Evolutionary conservation across 2,113 vertebrate species (phyloP), one percentile per base, ranked within the genome.

Genomic region (Triplophysa tibetana): DNA sequence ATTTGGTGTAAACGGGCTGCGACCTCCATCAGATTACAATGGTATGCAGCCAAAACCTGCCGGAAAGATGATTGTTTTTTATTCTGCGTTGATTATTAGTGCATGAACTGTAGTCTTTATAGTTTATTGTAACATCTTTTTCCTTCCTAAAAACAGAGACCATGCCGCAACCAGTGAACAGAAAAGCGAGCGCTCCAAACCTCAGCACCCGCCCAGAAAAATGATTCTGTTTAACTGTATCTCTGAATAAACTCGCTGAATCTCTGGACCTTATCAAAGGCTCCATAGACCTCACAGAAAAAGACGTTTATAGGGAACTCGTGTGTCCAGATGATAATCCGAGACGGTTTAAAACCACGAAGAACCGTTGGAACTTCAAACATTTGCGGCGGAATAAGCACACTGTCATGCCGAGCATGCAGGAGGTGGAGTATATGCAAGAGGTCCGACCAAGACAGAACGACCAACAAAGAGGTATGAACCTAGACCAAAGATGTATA

Each of bases 1-100:
- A 1, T 77, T 84, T 0, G 95, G 95, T 0, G 50, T 91, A 0
- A 92, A 93, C 21, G 94, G 93, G 3, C 86, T 96, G 85, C 91
- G 77, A 70, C 93, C 93, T 0, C 86, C 86, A 79, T 41, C 78
- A 45, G 29, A 43, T 2, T 2, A 11, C 2, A 67, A 68, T 2
- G 78, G 89, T 91, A 70, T 2, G 38, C 29, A 60, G 14, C 19
- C 41, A 29, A 4, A n/a, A 60, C 13, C 9, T 21, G n/a, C 8
- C 21, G 19, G 13, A 19, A 23, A 14, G 29, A 60, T 14, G 19
- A 29, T 10, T n/a, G 1, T 52, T 24, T 24, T 24, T 24, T 24
- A 19, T 33, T 50, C 4, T 48, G 41, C 41, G 12, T n/a, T 60
- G 3, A 16, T 58, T 60, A 41, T 58, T 1, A 16, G 8, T 41